A percentile compares a stretch with the other conserved stretches of the same genome.
Evolutionary conservation across 2,113 vertebrate genomes (phyloP).

Genomic region (pig (Sus scrofa)): T2T-Sscrofa CM000816.6:38046001-38046500

Average conservation of each 20-base stretch:
- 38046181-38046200: slow-evolving; percentile 64
- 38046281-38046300: neutral
- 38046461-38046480: neutral
- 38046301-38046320: neutral
- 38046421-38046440: slow-evolving; percentile 48
- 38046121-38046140: slow-evolving; percentile 15
- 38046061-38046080: slow-evolving; percentile 54
- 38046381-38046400: neutral
- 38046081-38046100: slow-evolving; percentile 41
- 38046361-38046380: slow-evolving; percentile 28
- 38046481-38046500: neutral
- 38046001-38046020: neutral
- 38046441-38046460: slow-evolving; percentile 28
- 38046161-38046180: slow-evolving; percentile 54
- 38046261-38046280: neutral
- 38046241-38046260: slow-evolving; percentile 53
- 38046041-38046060: neutral
- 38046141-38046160: slow-evolving; percentile 34
- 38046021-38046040: neutral
- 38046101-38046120: neutral
- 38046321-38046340: slow-evolving; percentile 26
- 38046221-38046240: neutral
- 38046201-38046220: slow-evolving; percentile 58
- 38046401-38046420: neutral
- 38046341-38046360: neutral